Evolutionary conservation across 1,140 invertebrate species (phyloP), one percentile per base, ranked within the genome.

Genomic region (Ruditapes philippinarum): DNA sequence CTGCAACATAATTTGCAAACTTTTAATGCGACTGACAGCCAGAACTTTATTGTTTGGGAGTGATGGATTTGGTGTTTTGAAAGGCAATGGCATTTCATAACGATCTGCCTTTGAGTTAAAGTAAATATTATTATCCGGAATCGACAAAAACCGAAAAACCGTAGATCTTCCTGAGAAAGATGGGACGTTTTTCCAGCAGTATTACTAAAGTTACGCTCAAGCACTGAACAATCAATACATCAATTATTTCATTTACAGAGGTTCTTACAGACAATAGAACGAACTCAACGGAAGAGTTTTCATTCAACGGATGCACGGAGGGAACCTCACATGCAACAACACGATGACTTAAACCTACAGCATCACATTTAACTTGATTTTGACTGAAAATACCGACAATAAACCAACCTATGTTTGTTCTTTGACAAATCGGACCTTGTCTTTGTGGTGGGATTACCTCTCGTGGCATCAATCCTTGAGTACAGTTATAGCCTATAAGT

Each of bases 1-100:
- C 22, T 51, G 12, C 11, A 91, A 31, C 28, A 60, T 57, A 19
- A 33, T 49, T 38, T 73, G 73, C 14, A 88, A 54, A 25, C 14
- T 0, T 45, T 65, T 42, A 9, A 91, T 28, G 9, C 84, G 51
- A 19, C 51, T 60, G 1, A 65, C 22, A 12, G 91, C 91, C 49
- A 33, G 45, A 36, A 17, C 9, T 19, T 38, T 4, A 62, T 91
- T 91, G 49, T 88, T 57, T 11, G 91, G 74, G 33, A 79, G 51
- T 36, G 19, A 1, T 31, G 45, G 74, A 31, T 31, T 19, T 49
- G 5, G 4, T 28, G 19, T 38, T 36, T 25, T 79, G 11, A 79
- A 57, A 3, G 74, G 74, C 40, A 79, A 54, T 49, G 74, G 74
- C 42, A 57, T 57, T 57, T 57, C 54, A 22, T 57, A 79, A 79